phyloP scores from a whole-genome alignment of 2,888 invertebrate species.

The Sepiola atlantica region DNA sequence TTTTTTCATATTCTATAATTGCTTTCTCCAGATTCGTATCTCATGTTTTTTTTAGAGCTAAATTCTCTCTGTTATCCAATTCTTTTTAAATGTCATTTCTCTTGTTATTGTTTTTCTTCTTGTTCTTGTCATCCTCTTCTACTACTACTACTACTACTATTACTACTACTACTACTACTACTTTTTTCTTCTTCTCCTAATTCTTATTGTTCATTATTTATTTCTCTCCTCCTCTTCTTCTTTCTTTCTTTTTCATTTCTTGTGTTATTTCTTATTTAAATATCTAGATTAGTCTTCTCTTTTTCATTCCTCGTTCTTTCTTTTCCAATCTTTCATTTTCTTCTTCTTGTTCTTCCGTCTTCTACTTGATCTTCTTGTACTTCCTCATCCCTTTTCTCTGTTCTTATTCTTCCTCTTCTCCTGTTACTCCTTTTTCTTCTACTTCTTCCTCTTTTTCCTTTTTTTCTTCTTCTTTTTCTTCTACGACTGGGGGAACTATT shows the following conservation, averaged over 20 bases:
- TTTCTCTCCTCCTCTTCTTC: background rate
- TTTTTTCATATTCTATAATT: no score
- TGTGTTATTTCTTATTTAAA: background rate
- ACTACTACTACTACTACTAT: background rate
- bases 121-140: background rate
- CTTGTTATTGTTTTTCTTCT: background rate
- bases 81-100: background rate
- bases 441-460: background rate
- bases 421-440: background rate
- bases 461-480: background rate
- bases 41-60: background rate
- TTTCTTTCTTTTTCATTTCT: background rate
- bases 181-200: background rate
- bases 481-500: no score
- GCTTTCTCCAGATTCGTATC: background rate
- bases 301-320: background rate
- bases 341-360: background rate
- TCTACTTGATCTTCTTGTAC: background rate
- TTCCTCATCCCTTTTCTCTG: background rate
- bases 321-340: background rate
- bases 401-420: background rate
- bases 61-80: background rate
- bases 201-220: background rate
- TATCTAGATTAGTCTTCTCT: no score
- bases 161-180: background rate